Evolutionary conservation across 2,888 invertebrate genomes (phyloP), one percentile per base, ranked within the genome.

Genomic region (Leucania comma): DNA sequence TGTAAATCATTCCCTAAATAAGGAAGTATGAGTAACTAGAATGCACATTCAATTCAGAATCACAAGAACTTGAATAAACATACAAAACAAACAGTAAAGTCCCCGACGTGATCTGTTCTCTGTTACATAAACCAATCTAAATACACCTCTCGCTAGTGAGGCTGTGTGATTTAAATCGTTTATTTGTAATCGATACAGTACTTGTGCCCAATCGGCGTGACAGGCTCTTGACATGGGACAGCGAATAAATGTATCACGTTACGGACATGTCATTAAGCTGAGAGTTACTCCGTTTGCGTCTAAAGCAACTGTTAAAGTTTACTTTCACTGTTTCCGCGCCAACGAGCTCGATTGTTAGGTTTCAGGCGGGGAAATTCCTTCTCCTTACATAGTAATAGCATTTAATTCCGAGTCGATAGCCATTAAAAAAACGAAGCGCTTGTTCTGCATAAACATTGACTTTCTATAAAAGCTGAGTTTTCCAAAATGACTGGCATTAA

Each of bases 271-370:
- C 81, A 83, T 83, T 84, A 75, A 38, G 61, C 48, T 42, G 46
- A 72, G 81, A 75, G 74, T 70, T 60, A 72, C 73, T 78, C 56
- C 29, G 66, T 76, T 72, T 70, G 77, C 69, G 14, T 72, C 59
- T 66, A 58, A 82, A 63, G 65, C 22, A 64, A 58, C 54, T 68
- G 63, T 73, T 77, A 35, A 81, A 79, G 75, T 68, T 51, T 38
- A 71, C 86, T 85, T 85, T 85, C 84, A 82, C 84, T 74, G 74
- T 80, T 85, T 85, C 82, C 75, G 86, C 86, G 70, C 60, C 78
- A 85, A 62, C 56, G 72, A 66, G 32, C 68, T 3, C 78, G 53
- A 78, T 83, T 83, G 84, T 80, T 77, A 74, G 67, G 72, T 72
- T 81, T 77, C 78, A 77, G 60, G 61, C 61, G 66, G 59, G 75